Percentiles rank a stretch among this genome's conserved stretches.
These are phyloP conservation scores for Hesperophylax magnus DNA, from an alignment of 1,140 invertebrate species.

Conservation along the genomic window DNA sequence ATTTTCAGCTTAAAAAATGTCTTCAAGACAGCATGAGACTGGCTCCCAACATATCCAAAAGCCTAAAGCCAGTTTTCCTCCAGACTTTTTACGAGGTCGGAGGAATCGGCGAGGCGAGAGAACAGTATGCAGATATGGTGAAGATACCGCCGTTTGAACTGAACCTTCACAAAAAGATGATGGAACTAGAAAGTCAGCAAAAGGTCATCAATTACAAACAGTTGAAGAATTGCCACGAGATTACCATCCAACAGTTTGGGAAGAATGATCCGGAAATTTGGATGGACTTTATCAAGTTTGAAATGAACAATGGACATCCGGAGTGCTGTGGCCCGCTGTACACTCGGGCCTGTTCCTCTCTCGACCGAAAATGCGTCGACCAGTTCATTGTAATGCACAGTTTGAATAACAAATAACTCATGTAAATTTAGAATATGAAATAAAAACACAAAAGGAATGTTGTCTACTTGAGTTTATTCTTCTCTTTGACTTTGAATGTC, in stretches of 20 bases:
- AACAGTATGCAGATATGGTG: constrained; percentile 64
- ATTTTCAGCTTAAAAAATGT: constrained; percentile 63
- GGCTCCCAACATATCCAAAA: constrained; percentile 61
- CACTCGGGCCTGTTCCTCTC: constrained; percentile 64
- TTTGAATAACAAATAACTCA: constrained; percentile 22
- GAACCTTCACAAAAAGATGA: constrained; percentile 71
- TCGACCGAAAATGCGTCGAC: constrained; percentile 38
- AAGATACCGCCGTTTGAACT: constrained; percentile 65
- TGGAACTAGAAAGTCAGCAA: constrained; percentile 68
- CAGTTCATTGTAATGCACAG: constrained; percentile 48
- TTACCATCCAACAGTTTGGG: constrained; percentile 70
- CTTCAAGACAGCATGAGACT: constrained; percentile 65
- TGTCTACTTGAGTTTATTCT: no score
- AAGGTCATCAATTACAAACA: constrained; percentile 62
- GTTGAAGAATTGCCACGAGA: constrained; percentile 65
- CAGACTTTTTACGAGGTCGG: constrained; percentile 63
- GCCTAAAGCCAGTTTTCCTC: constrained; percentile 68
- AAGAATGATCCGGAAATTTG: constrained; percentile 70
- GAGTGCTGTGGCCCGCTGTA: constrained; percentile 66
- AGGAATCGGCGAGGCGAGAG: constrained; percentile 66
- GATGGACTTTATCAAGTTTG: constrained; percentile 74
- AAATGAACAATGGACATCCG: constrained; percentile 68
- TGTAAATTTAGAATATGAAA: background rate
- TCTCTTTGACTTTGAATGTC: no score
- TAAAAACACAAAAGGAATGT: background rate